These are phyloP conservation scores for Phasianus colchicus DNA, from an alignment of 2,113 vertebrate genomes.

Conservation along the genomic window DNA sequence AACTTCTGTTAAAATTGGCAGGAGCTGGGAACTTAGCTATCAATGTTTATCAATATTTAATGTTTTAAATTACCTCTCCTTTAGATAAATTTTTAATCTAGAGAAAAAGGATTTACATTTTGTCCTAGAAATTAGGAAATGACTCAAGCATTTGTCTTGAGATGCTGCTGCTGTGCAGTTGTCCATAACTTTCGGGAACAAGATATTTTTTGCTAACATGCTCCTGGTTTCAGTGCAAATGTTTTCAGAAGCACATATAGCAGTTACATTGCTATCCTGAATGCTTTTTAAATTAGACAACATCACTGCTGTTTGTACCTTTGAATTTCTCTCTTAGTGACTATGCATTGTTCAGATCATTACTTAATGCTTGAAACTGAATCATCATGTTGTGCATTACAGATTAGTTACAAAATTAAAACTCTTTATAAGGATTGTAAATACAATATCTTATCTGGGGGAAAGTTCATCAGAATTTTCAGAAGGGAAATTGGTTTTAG, in stretches of 20 bases:
- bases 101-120: background rate
- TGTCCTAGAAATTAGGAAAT: constrained; percentile 8
- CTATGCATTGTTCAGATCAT: rapidly evolving
- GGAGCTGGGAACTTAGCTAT: background rate
- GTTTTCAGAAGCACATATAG: background rate
- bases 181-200: background rate
- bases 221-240: background rate
- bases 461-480: background rate
- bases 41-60: constrained; percentile 44
- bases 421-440: background rate
- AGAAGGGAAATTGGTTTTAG: background rate
- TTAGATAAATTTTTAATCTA: constrained; percentile 51
- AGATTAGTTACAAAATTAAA: background rate
- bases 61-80: constrained; percentile 28
- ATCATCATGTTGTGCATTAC: background rate
- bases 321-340: background rate
- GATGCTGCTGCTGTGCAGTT: background rate
- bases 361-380: background rate
- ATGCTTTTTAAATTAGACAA: background rate
- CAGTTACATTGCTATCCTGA: background rate
- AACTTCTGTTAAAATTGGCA: constrained; percentile 12
- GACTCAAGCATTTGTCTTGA: background rate
- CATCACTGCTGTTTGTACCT: background rate
- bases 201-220: background rate
- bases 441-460: background rate